These are phyloP conservation scores for Aepyceros melampus DNA, from an alignment of 2,113 vertebrate genomes.

Conservation along the genomic window DNA sequence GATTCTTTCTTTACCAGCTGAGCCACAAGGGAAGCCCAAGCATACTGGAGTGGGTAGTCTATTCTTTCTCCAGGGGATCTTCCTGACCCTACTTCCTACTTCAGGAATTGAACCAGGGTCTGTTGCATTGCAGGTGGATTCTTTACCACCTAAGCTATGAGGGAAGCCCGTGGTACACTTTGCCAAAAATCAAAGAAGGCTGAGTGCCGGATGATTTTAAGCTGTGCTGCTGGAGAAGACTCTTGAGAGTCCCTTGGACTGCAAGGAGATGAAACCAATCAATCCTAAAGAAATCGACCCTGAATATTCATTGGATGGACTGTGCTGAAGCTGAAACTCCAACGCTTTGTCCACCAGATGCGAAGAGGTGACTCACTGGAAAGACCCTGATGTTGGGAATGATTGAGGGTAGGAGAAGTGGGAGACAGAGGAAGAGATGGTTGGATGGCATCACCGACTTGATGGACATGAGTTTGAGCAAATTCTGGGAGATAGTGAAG, in stretches of 20 bases:
- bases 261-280: not conserved
- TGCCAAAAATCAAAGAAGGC: not conserved
- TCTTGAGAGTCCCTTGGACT: not conserved
- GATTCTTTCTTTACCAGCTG: not conserved
- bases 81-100: not conserved
- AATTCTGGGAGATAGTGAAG: not conserved
- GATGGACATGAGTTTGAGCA: not conserved
- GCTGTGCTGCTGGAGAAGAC: not conserved
- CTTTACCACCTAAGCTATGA: not conserved
- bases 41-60: not conserved
- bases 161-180: not conserved
- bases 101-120: not conserved
- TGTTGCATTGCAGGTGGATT: not conserved
- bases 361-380: not conserved
- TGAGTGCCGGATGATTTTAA: not conserved
- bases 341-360: not conserved
- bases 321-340: not conserved
- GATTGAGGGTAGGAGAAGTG: not conserved
- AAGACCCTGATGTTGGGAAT: not conserved
- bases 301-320: not conserved
- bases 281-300: not conserved
- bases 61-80: not conserved
- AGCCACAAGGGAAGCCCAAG: not conserved
- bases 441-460: not conserved
- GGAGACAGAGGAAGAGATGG: not conserved